Evolutionary conservation across 1,140 invertebrate species (phyloP).

Genomic region (Saccostrea echinata): DNA sequence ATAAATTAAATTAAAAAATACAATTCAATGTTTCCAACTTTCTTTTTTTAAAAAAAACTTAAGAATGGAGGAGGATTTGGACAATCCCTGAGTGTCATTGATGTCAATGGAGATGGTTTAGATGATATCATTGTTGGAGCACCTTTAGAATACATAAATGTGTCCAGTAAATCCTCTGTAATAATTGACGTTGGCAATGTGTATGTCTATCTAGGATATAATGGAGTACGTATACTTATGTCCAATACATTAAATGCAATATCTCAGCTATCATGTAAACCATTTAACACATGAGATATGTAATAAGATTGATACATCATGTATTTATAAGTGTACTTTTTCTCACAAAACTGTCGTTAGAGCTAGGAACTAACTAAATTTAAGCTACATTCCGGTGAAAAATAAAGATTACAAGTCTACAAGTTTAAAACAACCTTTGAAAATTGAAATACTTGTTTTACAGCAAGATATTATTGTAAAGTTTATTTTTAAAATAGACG

Average conservation of each 20-base stretch:
- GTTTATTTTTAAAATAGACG: not conserved
- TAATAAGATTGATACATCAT: too few relatives aligned
- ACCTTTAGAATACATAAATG: not conserved
- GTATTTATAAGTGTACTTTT: too few relatives aligned
- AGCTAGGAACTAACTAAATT: too few relatives aligned
- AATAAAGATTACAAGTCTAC: too few relatives aligned
- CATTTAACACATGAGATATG: too few relatives aligned
- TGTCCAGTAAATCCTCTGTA: not conserved
- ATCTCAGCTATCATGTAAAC: not conserved
- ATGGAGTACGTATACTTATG: not conserved
- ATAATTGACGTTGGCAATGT: not conserved
- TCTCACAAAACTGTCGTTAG: too few relatives aligned
- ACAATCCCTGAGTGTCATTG: not conserved
- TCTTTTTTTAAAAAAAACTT: not conserved
- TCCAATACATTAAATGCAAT: not conserved
- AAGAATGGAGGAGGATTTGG: constrained; percentile 1
- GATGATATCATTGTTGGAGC: not conserved
- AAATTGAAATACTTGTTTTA: too few relatives aligned
- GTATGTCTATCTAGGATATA: not conserved
- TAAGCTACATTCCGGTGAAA: too few relatives aligned
- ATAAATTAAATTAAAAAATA: too few relatives aligned
- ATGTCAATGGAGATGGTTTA: not conserved
- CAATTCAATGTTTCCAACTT: too few relatives aligned
- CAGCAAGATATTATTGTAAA: too few relatives aligned
- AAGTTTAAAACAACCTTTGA: too few relatives aligned